Evolutionary conservation across 2,113 vertebrate species (phyloP), one percentile per base, ranked within the genome.

Genomic region (Poeciliopsis occidentalis): DNA sequence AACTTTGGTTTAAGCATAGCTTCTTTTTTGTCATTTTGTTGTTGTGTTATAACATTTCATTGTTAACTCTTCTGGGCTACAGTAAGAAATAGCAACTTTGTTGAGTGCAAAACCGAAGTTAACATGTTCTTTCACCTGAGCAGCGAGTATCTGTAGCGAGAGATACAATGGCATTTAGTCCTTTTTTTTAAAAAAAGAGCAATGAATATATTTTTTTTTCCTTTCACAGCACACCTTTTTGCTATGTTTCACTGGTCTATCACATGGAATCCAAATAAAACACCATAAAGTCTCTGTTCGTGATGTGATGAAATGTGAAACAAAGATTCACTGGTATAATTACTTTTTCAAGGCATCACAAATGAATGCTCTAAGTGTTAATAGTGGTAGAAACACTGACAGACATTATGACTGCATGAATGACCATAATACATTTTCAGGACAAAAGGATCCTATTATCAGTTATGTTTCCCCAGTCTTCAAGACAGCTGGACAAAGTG

Each of bases 401-500:
- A 71, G 24, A 31, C 63, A 67, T 67, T 44, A 24, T 60, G 60
- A n/a, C 15, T 27, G 26, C 13, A 30, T 68, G 13, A 71, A 64
- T 30, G 64, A 41, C 11, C 26, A 54, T n/a, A 65, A 70, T 26
- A 26, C 44, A 47, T 29, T 73, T 75, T 29, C 34, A 69, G 64
- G 61, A 69, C 71, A 32, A 69, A 44, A 81, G 82, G 47, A 62
- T 30, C 11, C 13, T 68, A 67, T 82, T 85, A 85, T 81, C 51
- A 69, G 54, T 32, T 64, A 65, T 78, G 44, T 76, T 80, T 70
- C 68, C 65, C 29, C 27, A 77, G 77, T 67, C 70, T 80, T 72
- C 34, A 26, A 78, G 80, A 79, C 65, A 86, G 78, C 61, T 85
- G 80, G 87, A 80, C 87, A 84, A 67, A 69, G 81, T 92, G 92